These are phyloP conservation scores for Macrosoma leucophasiata DNA, from an alignment of 2,888 invertebrate genomes.

Conservation along the genomic window DNA sequence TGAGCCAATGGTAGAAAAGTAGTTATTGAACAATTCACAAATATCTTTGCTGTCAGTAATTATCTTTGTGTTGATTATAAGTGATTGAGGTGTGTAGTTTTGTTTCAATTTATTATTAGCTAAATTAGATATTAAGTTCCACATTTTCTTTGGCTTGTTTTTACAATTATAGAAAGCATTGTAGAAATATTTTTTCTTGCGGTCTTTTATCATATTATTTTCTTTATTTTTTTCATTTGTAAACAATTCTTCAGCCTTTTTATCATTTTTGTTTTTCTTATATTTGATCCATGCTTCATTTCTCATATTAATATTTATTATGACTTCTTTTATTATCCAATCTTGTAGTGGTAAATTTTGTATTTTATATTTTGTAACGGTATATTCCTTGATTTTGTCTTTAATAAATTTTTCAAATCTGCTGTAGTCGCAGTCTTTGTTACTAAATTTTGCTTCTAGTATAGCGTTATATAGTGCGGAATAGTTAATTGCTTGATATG, in stretches of 20 bases:
- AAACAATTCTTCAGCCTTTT: not conserved
- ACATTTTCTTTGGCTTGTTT: no score
- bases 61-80: no score
- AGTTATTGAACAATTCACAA: not conserved
- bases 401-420: not conserved
- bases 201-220: conserved; percentile 4
- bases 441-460: not conserved
- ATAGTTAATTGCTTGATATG: conserved; percentile 17
- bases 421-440: not conserved
- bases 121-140: conserved; percentile 1
- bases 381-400: not conserved
- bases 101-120: no score
- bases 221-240: conserved; percentile 10
- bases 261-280: no score
- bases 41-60: no score
- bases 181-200: no score
- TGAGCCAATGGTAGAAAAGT: not conserved
- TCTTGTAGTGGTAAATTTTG: no score
- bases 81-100: no score
- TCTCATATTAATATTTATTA: no score
- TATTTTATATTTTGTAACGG: not conserved
- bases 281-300: no score
- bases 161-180: no score
- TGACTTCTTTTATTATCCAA: no score
- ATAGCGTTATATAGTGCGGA: not conserved